phyloP scores from a whole-genome alignment of 2,113 vertebrate genomes.

The Australoheros scitulus region DNA sequence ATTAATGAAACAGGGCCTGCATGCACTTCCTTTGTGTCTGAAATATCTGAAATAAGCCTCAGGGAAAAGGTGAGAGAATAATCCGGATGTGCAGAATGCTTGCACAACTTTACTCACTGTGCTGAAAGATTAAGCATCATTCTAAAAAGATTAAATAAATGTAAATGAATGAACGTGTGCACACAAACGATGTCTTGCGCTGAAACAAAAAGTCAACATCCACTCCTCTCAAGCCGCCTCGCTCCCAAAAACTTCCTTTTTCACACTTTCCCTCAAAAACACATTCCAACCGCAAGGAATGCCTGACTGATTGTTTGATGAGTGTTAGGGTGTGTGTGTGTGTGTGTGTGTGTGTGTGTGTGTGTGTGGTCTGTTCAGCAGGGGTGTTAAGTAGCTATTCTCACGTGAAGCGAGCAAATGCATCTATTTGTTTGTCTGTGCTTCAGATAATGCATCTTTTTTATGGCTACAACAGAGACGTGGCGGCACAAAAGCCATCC shows the following conservation, averaged over 20 bases:
- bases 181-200: not conserved
- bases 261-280: constrained; percentile 57
- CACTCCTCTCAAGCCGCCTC: not conserved
- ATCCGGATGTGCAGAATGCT: not conserved
- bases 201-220: not conserved
- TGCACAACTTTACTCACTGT: not conserved
- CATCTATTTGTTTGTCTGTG: constrained; percentile 40
- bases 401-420: constrained; percentile 42
- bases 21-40: not conserved
- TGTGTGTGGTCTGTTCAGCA: constrained; percentile 66
- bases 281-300: constrained; percentile 68
- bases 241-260: constrained; percentile 46
- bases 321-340: constrained; percentile 17
- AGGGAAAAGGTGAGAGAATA: not conserved
- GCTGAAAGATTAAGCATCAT: not conserved
- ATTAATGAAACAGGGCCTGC: not conserved
- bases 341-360: constrained; percentile 57
- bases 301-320: constrained; percentile 58
- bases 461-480: not conserved
- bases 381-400: constrained; percentile 53
- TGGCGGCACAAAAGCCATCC: not conserved
- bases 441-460: constrained; percentile 1
- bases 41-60: not conserved
- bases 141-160: not conserved
- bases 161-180: not conserved